Evolutionary conservation across 2,797 vertebrate genomes (phyloP), one percentile per base, ranked within the genome.

Genomic region (Balearica regulorum): DNA sequence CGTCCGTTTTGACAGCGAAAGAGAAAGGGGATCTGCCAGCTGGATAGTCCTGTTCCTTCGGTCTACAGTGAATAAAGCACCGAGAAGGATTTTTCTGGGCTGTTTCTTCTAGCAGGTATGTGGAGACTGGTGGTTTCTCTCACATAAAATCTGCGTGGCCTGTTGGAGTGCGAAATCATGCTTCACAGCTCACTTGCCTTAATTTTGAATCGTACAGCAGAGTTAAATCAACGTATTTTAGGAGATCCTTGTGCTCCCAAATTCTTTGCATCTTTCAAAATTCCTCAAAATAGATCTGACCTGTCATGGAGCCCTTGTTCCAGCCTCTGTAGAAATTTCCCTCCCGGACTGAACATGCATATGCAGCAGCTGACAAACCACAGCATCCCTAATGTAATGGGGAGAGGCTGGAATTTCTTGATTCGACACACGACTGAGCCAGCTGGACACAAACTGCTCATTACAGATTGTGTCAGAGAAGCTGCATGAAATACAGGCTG

Each of bases 401-500:
- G 16, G 35, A 48, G 58, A 58, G 73, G 16, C 25, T 70, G 72
- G 19, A 81, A 49, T 61, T 43, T 75, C 89, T 33, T 55, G 31
- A 60, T 94, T 88, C 80, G 0, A 0, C 26, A 69, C 60, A 58
- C 0, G 1, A 46, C 62, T 31, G 3, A 89, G 61, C 44, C 83
- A 78, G 64, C 31, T 61, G 93, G 75, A 68, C 68, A 16, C 68
- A 55, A 87, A 31, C 46, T 64, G 31, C 87, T 93, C 31, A 9
- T 68, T 84, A 79, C 39, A 77, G 62, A 54, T 43, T 5, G 0
- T 60, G 28, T 68, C 68, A 81, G 72, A 83, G 72, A 85, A 95
- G 55, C 44, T 60, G 43, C 17, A 12, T 16, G 43, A 72, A 89
- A 87, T 65, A 62, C 31, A 88, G 61, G 43, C 28, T 93, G 51